Evolutionary conservation across 2,888 invertebrate species (phyloP).

Genomic region (Lasioglossum vierecki): DNA sequence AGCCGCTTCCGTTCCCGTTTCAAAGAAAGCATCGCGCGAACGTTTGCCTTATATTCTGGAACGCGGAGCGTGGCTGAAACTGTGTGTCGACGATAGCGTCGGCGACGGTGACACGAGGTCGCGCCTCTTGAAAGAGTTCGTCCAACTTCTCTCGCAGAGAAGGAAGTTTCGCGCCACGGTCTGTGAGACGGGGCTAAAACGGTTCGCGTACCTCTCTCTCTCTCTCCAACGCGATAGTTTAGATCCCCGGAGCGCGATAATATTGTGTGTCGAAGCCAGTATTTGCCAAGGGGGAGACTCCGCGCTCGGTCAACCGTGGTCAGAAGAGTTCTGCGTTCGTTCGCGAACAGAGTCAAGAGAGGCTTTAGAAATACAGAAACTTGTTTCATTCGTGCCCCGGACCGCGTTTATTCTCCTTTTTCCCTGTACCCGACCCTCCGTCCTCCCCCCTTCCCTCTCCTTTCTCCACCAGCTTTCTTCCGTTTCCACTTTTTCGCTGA

Average conservation of each 20-base stretch:
- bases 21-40: constrained; percentile 17
- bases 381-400: constrained; percentile 63
- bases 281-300: constrained; percentile 70
- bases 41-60: constrained; percentile 11
- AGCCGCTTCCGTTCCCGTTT: constrained; percentile 19
- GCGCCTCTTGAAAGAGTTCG: constrained; percentile 39
- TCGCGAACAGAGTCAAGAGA: constrained; percentile 32
- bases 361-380: constrained; percentile 73
- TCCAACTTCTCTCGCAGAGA: constrained; percentile 9
- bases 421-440: constrained; percentile 18
- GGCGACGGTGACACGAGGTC: constrained; percentile 11
- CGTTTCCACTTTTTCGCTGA: not conserved
- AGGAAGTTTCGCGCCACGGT: constrained; percentile 38
- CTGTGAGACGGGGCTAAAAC: constrained; percentile 45
- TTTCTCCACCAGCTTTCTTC: not conserved
- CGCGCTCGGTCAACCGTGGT: constrained; percentile 49
- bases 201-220: constrained; percentile 13
- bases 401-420: constrained; percentile 33
- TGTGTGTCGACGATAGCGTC: constrained; percentile 22
- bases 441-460: not conserved
- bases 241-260: constrained; percentile 78
- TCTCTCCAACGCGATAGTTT: constrained; percentile 68
- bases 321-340: constrained; percentile 35
- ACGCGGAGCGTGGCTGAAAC: constrained; percentile 21
- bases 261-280: constrained; percentile 76